A percentile compares a stretch with the other conserved stretches of the same genome.
Evolutionary conservation across 1,140 invertebrate genomes (phyloP).

Genomic region (Metaphire vulgaris): DNA sequence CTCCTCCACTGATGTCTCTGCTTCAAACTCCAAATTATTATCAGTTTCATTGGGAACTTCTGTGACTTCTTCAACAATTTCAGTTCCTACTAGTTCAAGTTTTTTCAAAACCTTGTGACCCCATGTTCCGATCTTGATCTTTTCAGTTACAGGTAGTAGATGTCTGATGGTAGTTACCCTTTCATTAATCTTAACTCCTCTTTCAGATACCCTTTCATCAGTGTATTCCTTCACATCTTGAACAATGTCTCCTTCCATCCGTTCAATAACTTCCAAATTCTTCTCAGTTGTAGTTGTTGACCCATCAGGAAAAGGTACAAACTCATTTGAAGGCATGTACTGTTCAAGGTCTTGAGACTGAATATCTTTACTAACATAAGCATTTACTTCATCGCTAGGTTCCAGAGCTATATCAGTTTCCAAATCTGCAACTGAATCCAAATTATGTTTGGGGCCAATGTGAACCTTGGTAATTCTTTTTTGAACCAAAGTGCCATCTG

Average conservation of each 20-base stretch:
- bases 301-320: too few species aligned
- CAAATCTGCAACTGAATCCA: neutral
- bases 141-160: neutral
- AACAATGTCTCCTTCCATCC: neutral
- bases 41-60: neutral
- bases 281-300: too few species aligned
- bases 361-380: too few species aligned
- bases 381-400: too few species aligned
- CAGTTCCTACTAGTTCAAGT: neutral
- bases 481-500: neutral
- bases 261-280: neutral
- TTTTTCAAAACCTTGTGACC: neutral
- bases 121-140: neutral
- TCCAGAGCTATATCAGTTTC: too few species aligned
- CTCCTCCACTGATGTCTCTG: slow-evolving; percentile 11
- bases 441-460: too few species aligned
- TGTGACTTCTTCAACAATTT: neutral
- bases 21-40: neutral
- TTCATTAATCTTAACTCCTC: neutral
- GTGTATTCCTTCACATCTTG: neutral
- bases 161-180: neutral
- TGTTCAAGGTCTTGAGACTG: too few species aligned
- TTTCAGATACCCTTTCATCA: neutral
- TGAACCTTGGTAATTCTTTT: neutral
- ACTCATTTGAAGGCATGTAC: too few species aligned